Conservation (phyloP, 2,888 invertebrate species). For the Apotomis capreana region DNA sequence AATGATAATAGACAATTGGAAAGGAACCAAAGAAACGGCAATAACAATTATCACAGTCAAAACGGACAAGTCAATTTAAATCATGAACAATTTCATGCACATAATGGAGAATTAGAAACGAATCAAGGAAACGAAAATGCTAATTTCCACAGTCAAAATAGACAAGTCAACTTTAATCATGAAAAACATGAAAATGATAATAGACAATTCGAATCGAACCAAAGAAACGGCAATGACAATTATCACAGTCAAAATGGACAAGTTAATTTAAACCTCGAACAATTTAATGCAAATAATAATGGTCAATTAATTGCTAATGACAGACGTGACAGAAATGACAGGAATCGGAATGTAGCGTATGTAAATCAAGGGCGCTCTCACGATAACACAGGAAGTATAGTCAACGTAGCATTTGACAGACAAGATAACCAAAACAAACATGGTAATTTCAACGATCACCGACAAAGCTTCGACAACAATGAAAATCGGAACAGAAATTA, state of each 20-base stretch:
- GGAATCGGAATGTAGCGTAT: not conserved
- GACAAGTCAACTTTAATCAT: not conserved
- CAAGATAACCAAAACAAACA: slow-evolving; percentile 6
- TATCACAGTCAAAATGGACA: not conserved
- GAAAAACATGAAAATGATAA: not conserved
- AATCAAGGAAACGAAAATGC: not conserved
- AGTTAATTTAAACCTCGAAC: not conserved
- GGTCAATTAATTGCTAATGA: not conserved
- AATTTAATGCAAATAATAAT: not conserved
- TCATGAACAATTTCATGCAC: not conserved
- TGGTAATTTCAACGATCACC: slow-evolving; percentile 5
- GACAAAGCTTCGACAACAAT: slow-evolving; percentile 22
- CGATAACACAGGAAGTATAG: slow-evolving; percentile 3
- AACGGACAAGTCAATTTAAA: not conserved
- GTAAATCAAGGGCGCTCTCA: not conserved
- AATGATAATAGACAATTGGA: not conserved
- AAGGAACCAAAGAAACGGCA: not conserved
- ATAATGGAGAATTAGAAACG: not conserved
- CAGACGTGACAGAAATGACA: not conserved
- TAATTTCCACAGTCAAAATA: not conserved
- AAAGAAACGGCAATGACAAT: not conserved
- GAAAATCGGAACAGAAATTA: slow-evolving; percentile 17
- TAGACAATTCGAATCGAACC: not conserved
- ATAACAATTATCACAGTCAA: not conserved
- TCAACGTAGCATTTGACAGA: slow-evolving; percentile 19